Evolutionary conservation across 2,113 vertebrate genomes (phyloP).

Genomic region (Callipepla californica): DNA sequence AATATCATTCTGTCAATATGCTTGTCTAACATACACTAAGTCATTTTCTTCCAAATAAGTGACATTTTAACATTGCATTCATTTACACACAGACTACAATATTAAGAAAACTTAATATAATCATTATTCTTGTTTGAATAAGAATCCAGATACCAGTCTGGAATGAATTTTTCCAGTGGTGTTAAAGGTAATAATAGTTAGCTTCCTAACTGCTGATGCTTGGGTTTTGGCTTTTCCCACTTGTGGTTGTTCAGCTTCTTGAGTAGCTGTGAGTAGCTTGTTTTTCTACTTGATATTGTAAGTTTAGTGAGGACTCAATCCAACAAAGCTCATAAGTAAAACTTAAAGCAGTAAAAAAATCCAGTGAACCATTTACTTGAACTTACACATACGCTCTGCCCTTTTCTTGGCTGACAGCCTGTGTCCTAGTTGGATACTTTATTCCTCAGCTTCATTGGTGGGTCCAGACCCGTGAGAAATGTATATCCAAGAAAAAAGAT

Average conservation of each 20-base stretch:
- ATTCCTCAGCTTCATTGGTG: neutral
- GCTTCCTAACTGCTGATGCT: conserved; percentile 43
- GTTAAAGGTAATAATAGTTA: conserved; percentile 50
- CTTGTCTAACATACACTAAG: conserved; percentile 41
- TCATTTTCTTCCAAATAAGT: conserved; percentile 55
- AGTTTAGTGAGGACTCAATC: neutral
- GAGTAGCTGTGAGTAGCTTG: neutral
- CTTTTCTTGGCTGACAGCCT: neutral
- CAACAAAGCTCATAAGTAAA: neutral
- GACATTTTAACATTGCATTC: conserved; percentile 61
- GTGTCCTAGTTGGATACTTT: neutral
- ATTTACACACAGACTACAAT: conserved; percentile 58
- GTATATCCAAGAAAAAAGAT: neutral
- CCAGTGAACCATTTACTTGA: neutral
- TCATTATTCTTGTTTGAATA: conserved; percentile 58
- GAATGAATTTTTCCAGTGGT: conserved; percentile 51
- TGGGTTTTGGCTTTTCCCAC: conserved; percentile 29
- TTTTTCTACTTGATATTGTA: conserved; percentile 15
- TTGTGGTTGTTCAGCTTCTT: conserved; percentile 16
- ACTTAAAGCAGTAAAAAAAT: neutral
- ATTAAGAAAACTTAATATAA: conserved; percentile 63
- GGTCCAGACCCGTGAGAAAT: neutral
- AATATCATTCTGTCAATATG: conserved; percentile 68
- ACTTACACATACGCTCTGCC: neutral
- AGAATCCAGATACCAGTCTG: conserved; percentile 62